These are phyloP conservation scores for Stenodema calcarata DNA, from an alignment of 2,888 invertebrate genomes.

Conservation along the genomic window DNA sequence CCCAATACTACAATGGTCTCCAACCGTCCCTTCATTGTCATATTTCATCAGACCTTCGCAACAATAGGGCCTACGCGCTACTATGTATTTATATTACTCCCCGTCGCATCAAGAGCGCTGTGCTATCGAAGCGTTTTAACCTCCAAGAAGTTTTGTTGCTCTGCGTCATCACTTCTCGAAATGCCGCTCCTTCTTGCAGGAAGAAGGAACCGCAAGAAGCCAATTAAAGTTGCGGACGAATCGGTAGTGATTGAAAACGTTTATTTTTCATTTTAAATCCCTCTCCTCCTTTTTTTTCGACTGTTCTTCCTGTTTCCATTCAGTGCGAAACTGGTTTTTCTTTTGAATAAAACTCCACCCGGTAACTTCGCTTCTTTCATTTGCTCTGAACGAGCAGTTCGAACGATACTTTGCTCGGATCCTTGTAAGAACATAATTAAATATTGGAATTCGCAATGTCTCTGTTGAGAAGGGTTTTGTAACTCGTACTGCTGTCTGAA, in stretches of 20 bases:
- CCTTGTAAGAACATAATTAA: not conserved
- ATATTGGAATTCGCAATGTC: not conserved
- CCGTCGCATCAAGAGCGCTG: not conserved
- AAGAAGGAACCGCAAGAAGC: not conserved
- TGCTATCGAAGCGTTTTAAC: constrained; percentile 1
- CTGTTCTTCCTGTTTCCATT: not conserved
- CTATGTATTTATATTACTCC: constrained; percentile 12
- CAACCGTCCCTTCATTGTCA: constrained; percentile 8
- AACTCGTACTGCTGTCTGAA: not conserved
- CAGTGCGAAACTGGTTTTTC: not conserved
- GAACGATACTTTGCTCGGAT: not conserved
- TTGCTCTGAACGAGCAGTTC: not conserved
- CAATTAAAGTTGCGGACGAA: not conserved
- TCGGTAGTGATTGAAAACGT: not conserved
- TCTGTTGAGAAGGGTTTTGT: not conserved
- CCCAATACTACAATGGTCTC: not conserved
- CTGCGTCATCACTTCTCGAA: not conserved
- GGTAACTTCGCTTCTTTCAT: not conserved
- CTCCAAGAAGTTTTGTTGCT: not conserved
- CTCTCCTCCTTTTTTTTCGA: not conserved
- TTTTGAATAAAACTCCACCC: not conserved
- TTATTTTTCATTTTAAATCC: not conserved
- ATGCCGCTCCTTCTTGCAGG: not conserved
- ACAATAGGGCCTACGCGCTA: not conserved
- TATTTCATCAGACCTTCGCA: constrained; percentile 11